Evolutionary conservation across 1,140 invertebrate species (phyloP).

Genomic region (Papilio glaucus): DNA sequence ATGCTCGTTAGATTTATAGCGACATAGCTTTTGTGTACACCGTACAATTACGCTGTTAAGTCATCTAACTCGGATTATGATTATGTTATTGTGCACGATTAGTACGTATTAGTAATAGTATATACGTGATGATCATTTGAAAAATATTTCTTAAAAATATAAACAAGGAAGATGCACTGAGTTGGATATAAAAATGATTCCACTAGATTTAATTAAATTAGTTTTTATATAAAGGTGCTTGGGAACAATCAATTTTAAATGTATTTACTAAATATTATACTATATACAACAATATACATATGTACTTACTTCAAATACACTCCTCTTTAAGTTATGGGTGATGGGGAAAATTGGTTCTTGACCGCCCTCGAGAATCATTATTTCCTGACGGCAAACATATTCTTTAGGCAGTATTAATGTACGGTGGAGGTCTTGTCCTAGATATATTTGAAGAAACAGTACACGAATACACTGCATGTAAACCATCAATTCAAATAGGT

Average conservation of each 20-base stretch:
- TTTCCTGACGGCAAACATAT: not conserved
- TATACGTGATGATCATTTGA: no score
- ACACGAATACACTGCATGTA: not conserved
- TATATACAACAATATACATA: not conserved
- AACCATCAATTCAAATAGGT: no score
- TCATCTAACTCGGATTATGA: not conserved
- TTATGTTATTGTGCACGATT: not conserved
- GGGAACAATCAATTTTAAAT: constrained; percentile 31
- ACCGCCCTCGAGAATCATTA: not conserved
- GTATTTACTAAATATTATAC: constrained; percentile 7
- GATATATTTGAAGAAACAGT: not conserved
- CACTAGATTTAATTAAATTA: constrained; percentile 9
- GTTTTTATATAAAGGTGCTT: constrained; percentile 19
- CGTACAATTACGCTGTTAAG: not conserved
- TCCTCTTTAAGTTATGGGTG: not conserved
- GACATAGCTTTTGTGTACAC: not conserved
- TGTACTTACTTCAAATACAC: not conserved
- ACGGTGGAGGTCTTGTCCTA: not conserved
- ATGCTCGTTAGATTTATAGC: no score
- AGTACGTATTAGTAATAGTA: not conserved
- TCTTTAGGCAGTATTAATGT: not conserved
- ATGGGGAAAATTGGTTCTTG: not conserved
- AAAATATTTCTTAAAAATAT: no score
- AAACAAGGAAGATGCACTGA: not conserved
- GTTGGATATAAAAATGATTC: constrained; percentile 6